Conservation (phyloP, 2,888 invertebrate species). For the Caenorhabditis sp. region DNA sequence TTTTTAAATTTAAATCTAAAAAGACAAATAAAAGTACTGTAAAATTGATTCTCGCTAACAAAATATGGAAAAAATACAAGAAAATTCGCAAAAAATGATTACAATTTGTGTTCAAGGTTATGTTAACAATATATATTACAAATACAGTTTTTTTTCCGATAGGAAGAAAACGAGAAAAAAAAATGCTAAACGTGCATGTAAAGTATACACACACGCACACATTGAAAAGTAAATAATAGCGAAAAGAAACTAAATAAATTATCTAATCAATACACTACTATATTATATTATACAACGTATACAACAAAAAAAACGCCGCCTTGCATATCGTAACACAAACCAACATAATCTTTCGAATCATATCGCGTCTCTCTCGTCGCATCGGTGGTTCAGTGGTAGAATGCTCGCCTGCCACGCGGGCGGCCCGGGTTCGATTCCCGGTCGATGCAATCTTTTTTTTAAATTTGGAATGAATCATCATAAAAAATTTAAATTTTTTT, state of each 20-base stretch:
- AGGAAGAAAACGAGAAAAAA: background rate
- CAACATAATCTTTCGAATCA: background rate
- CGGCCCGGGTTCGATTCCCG: conserved; percentile 66
- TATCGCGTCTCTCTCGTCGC: conserved; percentile 8
- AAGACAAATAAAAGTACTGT: no score
- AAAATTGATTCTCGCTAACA: no score
- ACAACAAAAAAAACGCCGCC: no score
- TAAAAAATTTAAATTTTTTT: background rate
- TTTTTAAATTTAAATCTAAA: no score
- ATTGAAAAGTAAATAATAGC: conserved; percentile 3
- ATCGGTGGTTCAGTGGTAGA: conserved; percentile 68
- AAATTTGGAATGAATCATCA: background rate
- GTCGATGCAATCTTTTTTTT: conserved; percentile 53
- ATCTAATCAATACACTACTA: background rate
- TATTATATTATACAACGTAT: no score
- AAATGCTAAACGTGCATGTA: background rate
- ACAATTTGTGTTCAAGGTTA: no score
- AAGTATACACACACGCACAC: background rate
- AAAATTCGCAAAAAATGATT: no score
- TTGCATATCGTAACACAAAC: no score
- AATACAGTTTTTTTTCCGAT: conserved; percentile 1
- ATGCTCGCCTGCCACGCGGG: conserved; percentile 69
- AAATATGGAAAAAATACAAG: no score
- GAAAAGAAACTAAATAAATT: conserved; percentile 1
- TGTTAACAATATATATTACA: no score